Percentiles rank a stretch among this genome's conserved stretches.
Evolutionary conservation across 2,113 vertebrate genomes (phyloP).

Genomic region (Paratilapia polleni): DNA sequence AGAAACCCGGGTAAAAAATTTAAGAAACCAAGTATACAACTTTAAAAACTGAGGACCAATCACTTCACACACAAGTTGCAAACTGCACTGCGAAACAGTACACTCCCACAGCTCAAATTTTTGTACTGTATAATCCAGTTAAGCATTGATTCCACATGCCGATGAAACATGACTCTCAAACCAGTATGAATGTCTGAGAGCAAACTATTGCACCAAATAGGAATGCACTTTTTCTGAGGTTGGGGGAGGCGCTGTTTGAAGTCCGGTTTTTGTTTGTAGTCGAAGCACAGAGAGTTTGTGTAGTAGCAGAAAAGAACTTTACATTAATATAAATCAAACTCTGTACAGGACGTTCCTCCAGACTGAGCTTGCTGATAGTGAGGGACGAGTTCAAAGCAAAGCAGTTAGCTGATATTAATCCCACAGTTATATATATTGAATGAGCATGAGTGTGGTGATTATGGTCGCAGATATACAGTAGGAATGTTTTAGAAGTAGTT

Average conservation of each 20-base stretch:
- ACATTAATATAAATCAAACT: neutral
- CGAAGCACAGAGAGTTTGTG: slow-evolving; percentile 31
- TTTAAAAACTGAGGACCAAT: slow-evolving; percentile 40
- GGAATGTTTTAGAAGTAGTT: slow-evolving; percentile 36
- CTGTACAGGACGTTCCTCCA: neutral
- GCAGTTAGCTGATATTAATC: neutral
- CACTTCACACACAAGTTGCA: slow-evolving; percentile 7
- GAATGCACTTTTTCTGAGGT: slow-evolving; percentile 58
- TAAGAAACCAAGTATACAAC: neutral
- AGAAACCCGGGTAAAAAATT: slow-evolving; percentile 16
- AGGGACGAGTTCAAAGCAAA: neutral
- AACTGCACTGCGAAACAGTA: neutral
- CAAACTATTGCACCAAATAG: slow-evolving; percentile 59
- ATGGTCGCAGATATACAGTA: slow-evolving; percentile 17
- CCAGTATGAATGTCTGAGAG: slow-evolving; percentile 47
- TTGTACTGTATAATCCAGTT: neutral
- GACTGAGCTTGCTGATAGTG: neutral
- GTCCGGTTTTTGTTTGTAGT: slow-evolving; percentile 23
- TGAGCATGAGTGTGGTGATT: slow-evolving; percentile 52
- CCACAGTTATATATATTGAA: slow-evolving; percentile 33
- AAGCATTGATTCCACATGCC: neutral
- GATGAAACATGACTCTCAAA: slow-evolving; percentile 35
- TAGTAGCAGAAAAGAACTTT: slow-evolving; percentile 6
- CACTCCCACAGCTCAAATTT: neutral
- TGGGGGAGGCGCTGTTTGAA: neutral